A percentile compares a stretch with the other conserved stretches of the same genome.
phyloP scores from a whole-genome alignment of 2,888 invertebrate genomes.

The Ochlodes sylvanus region DNA sequence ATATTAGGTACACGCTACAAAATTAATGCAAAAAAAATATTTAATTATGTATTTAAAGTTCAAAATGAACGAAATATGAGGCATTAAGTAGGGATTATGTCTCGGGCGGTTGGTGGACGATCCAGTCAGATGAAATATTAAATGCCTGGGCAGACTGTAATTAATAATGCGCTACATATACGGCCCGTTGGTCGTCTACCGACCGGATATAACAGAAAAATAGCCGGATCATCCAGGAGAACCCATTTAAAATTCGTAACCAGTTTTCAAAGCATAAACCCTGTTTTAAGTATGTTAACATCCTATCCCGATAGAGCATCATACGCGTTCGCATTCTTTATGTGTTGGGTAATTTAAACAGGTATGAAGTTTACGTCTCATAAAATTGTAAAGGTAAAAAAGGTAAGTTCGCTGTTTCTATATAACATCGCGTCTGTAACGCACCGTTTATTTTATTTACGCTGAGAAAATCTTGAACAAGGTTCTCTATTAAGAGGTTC shows the following conservation, averaged over 20 bases:
- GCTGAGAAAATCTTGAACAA: too few relatives aligned
- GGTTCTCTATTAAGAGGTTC: too few relatives aligned
- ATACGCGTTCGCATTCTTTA: not conserved
- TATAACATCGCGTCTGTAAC: too few relatives aligned
- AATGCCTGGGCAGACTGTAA: constrained; percentile 75
- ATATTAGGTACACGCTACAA: not conserved
- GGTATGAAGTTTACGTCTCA: too few relatives aligned
- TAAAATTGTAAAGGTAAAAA: too few relatives aligned
- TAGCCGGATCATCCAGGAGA: constrained; percentile 70
- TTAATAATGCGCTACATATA: constrained; percentile 76
- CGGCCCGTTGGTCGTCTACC: constrained; percentile 56
- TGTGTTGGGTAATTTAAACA: constrained; percentile 4
- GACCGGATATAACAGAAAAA: constrained; percentile 78
- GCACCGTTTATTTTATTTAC: too few relatives aligned
- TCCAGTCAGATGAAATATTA: constrained; percentile 79
- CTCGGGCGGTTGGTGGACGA: constrained; percentile 66
- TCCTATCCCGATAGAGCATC: not conserved
- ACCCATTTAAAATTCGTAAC: constrained; percentile 43
- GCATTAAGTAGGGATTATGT: constrained; percentile 76
- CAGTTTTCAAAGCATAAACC: constrained; percentile 26
- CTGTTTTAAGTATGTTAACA: constrained; percentile 34
- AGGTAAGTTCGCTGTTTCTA: too few relatives aligned
- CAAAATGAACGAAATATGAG: constrained; percentile 70
- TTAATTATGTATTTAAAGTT: constrained; percentile 60
- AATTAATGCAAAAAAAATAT: constrained; percentile 51